Evolutionary conservation across 2,113 vertebrate species (phyloP).

Genomic region (Bombycilla garrulus): DNA sequence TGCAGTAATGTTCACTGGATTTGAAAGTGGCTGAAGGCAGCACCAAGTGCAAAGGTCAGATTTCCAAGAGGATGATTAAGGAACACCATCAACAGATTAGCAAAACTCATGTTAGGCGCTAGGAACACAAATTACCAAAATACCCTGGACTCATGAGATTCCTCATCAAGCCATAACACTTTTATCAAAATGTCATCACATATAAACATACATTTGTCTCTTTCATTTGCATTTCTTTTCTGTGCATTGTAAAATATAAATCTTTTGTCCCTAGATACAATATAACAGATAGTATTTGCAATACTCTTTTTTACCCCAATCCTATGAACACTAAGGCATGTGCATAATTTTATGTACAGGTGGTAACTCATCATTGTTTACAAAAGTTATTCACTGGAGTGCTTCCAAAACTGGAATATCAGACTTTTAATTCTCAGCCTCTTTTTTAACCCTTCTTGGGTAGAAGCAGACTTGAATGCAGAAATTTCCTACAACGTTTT

Average conservation of each 20-base stretch:
- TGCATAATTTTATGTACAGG: not conserved
- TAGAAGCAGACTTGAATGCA: not conserved
- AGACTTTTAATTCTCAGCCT: not conserved
- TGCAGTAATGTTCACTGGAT: not conserved
- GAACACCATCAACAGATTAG: not conserved
- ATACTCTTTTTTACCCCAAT: not conserved
- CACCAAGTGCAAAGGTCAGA: not conserved
- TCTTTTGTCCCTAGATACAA: not conserved
- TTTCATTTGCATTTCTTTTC: not conserved
- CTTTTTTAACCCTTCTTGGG: not conserved
- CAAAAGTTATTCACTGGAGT: not conserved
- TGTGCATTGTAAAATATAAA: not conserved
- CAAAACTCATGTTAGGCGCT: not conserved
- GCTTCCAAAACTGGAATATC: constrained; percentile 34
- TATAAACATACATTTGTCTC: not conserved
- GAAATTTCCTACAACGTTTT: not conserved
- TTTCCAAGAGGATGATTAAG: not conserved
- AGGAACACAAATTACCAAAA: not conserved
- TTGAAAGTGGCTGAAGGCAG: not conserved
- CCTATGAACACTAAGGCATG: not conserved
- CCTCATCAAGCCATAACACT: not conserved
- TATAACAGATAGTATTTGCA: not conserved
- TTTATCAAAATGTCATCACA: constrained; percentile 1
- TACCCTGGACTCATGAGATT: not conserved
- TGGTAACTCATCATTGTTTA: constrained; percentile 42